Evolutionary conservation across 2,888 invertebrate genomes (phyloP), one percentile per base, ranked within the genome.

Genomic region (Invenusta paracnida): DNA sequence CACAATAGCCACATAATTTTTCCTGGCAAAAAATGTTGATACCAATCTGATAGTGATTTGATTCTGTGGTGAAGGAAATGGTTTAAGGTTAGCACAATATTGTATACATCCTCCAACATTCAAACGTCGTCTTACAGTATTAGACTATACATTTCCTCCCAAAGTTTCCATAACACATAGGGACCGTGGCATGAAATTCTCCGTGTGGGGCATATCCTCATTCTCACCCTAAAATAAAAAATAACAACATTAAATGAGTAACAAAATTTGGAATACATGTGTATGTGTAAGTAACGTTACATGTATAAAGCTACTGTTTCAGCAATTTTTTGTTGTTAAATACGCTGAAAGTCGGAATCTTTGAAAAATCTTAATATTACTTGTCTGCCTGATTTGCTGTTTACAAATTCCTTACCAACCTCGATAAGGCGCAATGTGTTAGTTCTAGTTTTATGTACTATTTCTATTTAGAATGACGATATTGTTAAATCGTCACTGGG

Each of bases 361-460:
- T 48, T 48, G 17, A 48, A 48, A 48, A 48, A n/a, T n/a, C 48
- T 48, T 23, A 5, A 73, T 23, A 25, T 73, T 13, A 23, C 11
- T n/a, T 73, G 11, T 5, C 25, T 23, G 73, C 25, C 73, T 23
- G 73, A 73, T 23, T 73, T 73, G 73, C 73, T 73, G 25, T 73
- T 73, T 73, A 13, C 73, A 73, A 73, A 73, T 73, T 73, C 73
- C 5, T 73, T 73, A 73, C 73, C 73, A n/a, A 23, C 73, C 27
- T 73, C 73, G 73, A 73, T 73, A 73, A 73, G 73, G 73, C 25
- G 23, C 73, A 73, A 73, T 48, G 5, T 48, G 5, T 48, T 17
- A 48, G 17, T 48, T 48, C 48, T 48, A 48, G n/a, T n/a, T n/a
- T n/a, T n/a, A n/a, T n/a, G n/a, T n/a, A n/a, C n/a, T n/a, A n/a